These are phyloP conservation scores for Lasioglossum lativentre DNA, from an alignment of 2,888 invertebrate species.

Conservation along the genomic window DNA sequence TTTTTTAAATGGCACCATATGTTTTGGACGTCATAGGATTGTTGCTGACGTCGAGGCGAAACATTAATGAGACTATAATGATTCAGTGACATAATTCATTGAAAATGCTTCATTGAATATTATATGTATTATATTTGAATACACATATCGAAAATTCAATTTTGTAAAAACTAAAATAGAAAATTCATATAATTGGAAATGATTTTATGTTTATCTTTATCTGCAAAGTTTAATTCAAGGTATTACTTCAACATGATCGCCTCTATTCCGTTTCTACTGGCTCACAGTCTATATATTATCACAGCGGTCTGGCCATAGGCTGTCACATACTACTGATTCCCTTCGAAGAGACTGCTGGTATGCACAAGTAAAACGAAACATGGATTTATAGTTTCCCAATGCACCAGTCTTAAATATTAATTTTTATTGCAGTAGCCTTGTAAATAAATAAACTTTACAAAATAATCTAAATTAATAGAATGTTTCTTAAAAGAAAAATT, in stretches of 20 bases:
- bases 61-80: too few species aligned
- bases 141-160: too few species aligned
- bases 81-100: too few species aligned
- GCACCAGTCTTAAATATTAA: not conserved
- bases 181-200: too few species aligned
- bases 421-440: not conserved
- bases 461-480: not conserved
- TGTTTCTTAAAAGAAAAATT: not conserved
- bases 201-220: not conserved
- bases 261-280: not conserved
- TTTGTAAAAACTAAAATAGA: too few species aligned
- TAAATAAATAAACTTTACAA: not conserved
- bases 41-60: too few species aligned
- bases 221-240: not conserved
- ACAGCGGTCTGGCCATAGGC: slow-evolving; percentile 13
- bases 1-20: too few species aligned
- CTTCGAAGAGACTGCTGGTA: not conserved
- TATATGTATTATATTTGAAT: too few species aligned
- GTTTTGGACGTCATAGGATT: too few species aligned
- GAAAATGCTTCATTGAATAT: too few species aligned
- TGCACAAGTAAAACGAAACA: not conserved
- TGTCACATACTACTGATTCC: slow-evolving; percentile 13
- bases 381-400: not conserved
- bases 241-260: not conserved
- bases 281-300: not conserved